Base-by-base conservation (phyloP, 2,888 invertebrate genomes). In the Anthoptus insignis region DNA sequence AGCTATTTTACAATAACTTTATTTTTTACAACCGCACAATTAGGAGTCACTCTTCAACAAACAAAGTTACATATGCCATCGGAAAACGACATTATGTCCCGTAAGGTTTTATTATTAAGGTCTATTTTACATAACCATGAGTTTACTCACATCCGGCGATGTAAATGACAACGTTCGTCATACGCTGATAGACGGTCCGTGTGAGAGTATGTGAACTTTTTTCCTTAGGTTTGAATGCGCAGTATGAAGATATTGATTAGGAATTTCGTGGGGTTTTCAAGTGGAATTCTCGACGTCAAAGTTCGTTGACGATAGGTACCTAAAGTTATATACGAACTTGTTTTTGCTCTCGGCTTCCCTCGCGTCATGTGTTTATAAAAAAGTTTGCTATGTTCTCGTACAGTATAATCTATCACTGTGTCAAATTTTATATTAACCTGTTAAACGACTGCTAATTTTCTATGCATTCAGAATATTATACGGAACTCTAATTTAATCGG, bases 221-320 rank as follows among this genome's bases (percentile, higher is more conserved):
- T 81, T 79, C 76, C 79, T 80, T 78, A 83, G 81, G 82, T 79
- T 86, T 83, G 78, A 84, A 86, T 87, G 88, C 81, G 90, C 85
- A 87, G 88, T 87, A 87, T 88, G 81, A 88, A 88, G 84, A 88
- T 91, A 91, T 91, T 91, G 90, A 90, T 90, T 86, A 87, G 86
- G 87, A 85, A 83, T 61, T 61, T 61, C 61, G 53, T 72, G 79
- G 76, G 77, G 53, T 54, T 53, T 24, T n/a, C 53, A 16, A 45
- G 32, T 47, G 61, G 45, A 53, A 61, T 61, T 61, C 61, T 42
- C 54, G 32, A 14, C 29, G 29, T 61, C 53, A 39, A 45, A 19
- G 53, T 45, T 22, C 61, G 45, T 45, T 61, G 45, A 54, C 45
- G 45, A 32, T 32, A 21, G 14, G 27, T 13, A 52, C 52, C 52